Conservation (phyloP, 2,797 vertebrate species). For the Alexandromys oeconomus region DNA sequence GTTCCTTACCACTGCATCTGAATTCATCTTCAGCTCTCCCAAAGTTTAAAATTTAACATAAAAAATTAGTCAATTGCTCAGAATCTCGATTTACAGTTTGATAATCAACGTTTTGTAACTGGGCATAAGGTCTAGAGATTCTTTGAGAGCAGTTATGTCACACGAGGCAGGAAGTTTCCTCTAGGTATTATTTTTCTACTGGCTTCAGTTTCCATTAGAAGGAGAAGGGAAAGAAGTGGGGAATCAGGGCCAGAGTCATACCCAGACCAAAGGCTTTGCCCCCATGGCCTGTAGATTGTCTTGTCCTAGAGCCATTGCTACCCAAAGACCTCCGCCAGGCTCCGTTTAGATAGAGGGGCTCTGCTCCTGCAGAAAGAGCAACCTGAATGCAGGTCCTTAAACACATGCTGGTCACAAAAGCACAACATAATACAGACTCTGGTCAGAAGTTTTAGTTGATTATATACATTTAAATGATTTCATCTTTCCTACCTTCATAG, state of each 20-base stretch:
- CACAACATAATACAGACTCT: not conserved
- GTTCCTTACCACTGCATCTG: not conserved
- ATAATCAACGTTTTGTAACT: not conserved
- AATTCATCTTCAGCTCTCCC: not conserved
- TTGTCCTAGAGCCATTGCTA: not conserved
- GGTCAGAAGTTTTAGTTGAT: not conserved
- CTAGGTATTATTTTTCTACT: not conserved
- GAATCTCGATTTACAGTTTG: conserved; percentile 28
- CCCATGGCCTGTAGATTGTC: not conserved
- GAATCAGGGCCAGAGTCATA: not conserved
- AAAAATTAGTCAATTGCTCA: conserved; percentile 34
- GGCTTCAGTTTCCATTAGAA: not conserved
- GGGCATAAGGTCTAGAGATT: not conserved
- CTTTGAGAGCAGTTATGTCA: not conserved
- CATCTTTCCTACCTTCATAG: not conserved
- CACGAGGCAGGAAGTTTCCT: not conserved
- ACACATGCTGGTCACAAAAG: not conserved
- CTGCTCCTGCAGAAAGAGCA: not conserved
- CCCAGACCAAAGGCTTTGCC: not conserved
- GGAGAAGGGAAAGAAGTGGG: not conserved
- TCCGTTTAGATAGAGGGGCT: not conserved
- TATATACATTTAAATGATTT: not conserved
- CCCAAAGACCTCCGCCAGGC: not conserved
- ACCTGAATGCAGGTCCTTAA: not conserved
- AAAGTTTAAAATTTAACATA: not conserved